Conservation (phyloP, 2,113 vertebrate genomes). For the Chaetodon trifascialis region DNA sequence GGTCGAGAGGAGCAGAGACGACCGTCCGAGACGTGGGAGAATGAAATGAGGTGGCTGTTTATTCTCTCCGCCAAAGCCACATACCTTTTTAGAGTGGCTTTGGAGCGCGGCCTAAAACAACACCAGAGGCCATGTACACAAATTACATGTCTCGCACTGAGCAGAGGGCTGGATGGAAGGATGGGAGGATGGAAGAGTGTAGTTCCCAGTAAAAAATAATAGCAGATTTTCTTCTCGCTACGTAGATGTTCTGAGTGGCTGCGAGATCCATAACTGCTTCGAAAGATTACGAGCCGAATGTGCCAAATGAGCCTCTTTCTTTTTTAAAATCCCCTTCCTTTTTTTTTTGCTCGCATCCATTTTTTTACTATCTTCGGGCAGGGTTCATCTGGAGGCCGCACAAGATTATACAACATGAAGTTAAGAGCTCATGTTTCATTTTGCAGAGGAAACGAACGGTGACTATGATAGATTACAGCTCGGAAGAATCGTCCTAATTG, state of each 20-base stretch:
- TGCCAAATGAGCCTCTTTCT: constrained; percentile 24
- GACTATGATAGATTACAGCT: constrained; percentile 71
- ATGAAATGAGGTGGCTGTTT: constrained; percentile 81
- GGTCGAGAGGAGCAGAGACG: constrained; percentile 74
- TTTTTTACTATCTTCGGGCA: constrained; percentile 32
- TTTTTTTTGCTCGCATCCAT: constrained; percentile 11
- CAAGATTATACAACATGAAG: constrained; percentile 61
- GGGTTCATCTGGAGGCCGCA: constrained; percentile 69
- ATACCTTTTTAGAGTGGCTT: constrained; percentile 82
- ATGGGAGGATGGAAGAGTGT: constrained; percentile 51
- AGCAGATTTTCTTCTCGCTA: constrained; percentile 27
- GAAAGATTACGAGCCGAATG: constrained; percentile 28
- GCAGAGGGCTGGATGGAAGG: constrained; percentile 27
- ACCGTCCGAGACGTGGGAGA: constrained; percentile 75
- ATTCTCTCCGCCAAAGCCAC: constrained; percentile 75
- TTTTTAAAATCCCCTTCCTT: background rate
- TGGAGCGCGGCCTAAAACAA: constrained; percentile 80
- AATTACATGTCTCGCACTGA: constrained; percentile 61
- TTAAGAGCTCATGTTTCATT: constrained; percentile 65
- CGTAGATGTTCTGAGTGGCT: constrained; percentile 11
- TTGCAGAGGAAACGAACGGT: constrained; percentile 46
- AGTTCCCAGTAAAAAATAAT: constrained; percentile 57
- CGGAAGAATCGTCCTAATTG: constrained; percentile 65
- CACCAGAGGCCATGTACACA: constrained; percentile 75
- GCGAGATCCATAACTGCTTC: constrained; percentile 21